Evolutionary conservation across 2,113 vertebrate genomes (phyloP).

Genomic region (Gavia stellata): DNA sequence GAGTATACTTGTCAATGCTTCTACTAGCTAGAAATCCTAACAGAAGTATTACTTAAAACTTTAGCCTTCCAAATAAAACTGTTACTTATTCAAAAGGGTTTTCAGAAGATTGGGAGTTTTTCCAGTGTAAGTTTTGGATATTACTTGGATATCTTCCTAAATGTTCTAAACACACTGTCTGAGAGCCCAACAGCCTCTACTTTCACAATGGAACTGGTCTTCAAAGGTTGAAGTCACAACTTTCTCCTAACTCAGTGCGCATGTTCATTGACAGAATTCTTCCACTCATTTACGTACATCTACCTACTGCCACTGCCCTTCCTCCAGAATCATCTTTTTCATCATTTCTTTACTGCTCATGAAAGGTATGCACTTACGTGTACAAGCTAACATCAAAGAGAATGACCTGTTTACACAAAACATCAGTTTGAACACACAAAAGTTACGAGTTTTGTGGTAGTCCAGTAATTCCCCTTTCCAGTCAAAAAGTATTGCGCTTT

Average conservation of each 20-base stretch:
- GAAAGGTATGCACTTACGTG: neutral
- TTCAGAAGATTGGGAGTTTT: neutral
- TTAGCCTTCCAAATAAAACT: neutral
- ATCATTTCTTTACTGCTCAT: neutral
- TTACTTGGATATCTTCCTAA: neutral
- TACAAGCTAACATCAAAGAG: neutral
- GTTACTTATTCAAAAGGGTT: neutral
- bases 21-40: neutral
- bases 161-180: neutral
- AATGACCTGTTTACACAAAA: neutral
- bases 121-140: neutral
- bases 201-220: neutral
- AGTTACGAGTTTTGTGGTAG: neutral
- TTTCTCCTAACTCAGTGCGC: neutral
- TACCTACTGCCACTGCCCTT: neutral
- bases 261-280: neutral
- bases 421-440: neutral
- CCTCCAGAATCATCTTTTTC: neutral
- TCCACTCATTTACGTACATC: neutral
- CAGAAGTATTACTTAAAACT: neutral
- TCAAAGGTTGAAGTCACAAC: neutral
- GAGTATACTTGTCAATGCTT: neutral
- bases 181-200: neutral
- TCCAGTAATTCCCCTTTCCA: neutral
- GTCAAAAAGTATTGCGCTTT: neutral